A percentile compares a stretch with the other conserved stretches of the same genome.
Conservation (phyloP, 2,888 invertebrate genomes). For the Blastobasis adustella region DNA sequence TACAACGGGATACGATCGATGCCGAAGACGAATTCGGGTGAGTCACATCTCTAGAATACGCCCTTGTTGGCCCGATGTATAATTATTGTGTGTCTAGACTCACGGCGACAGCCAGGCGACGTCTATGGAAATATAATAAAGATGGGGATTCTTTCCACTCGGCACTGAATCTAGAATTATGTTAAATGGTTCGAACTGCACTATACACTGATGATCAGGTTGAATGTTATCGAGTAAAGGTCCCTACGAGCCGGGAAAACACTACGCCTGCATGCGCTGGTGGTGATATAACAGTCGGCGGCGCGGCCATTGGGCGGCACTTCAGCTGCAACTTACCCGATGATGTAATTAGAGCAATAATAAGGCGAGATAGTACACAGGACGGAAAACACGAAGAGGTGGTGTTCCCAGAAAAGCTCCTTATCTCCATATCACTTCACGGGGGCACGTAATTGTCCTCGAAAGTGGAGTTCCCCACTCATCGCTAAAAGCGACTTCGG, state of each 20-base stretch:
- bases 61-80: constrained; percentile 60
- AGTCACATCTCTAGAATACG: constrained; percentile 59
- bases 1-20: constrained; percentile 56
- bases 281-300: too few species aligned
- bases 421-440: constrained; percentile 71
- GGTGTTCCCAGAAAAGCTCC: constrained; percentile 49
- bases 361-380: constrained; percentile 56
- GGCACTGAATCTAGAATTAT: constrained; percentile 19
- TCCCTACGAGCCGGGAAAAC: too few species aligned
- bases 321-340: constrained; percentile 41
- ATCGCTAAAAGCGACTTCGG: constrained; percentile 55
- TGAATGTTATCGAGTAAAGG: too few species aligned
- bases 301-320: too few species aligned
- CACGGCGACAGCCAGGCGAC: constrained; percentile 59
- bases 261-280: too few species aligned
- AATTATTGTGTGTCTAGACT: constrained; percentile 69
- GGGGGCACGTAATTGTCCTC: constrained; percentile 57
- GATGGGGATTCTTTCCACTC: constrained; percentile 33
- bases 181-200: constrained; percentile 18
- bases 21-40: constrained; percentile 52
- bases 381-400: constrained; percentile 65
- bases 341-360: constrained; percentile 43
- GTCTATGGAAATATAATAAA: constrained; percentile 47
- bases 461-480: constrained; percentile 46
- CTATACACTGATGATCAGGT: neutral